phyloP scores from a whole-genome alignment of 2,888 invertebrate genomes.

The Diabrotica balteata region DNA sequence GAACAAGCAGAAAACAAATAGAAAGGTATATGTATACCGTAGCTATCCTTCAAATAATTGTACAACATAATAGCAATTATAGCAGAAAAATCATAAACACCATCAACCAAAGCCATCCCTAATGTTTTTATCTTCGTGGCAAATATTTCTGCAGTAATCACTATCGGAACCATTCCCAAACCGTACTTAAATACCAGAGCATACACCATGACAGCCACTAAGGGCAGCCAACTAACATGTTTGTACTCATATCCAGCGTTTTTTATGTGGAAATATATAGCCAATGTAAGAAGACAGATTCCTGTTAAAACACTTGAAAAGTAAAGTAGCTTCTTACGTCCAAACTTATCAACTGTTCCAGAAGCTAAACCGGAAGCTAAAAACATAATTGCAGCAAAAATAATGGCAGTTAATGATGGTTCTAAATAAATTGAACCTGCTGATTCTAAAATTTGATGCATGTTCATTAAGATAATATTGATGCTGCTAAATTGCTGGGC shows the following conservation, averaged over 20 bases:
- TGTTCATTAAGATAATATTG: slow-evolving; percentile 55
- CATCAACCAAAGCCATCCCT: slow-evolving; percentile 47
- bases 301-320: slow-evolving; percentile 51
- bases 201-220: slow-evolving; percentile 51
- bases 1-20: slow-evolving; percentile 41
- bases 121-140: slow-evolving; percentile 55
- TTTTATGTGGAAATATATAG: slow-evolving; percentile 52
- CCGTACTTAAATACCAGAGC: slow-evolving; percentile 53
- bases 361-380: slow-evolving; percentile 49
- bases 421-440: slow-evolving; percentile 49
- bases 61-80: slow-evolving; percentile 43
- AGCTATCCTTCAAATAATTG: slow-evolving; percentile 35
- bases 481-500: slow-evolving; percentile 56
- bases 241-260: slow-evolving; percentile 43
- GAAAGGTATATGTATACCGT: slow-evolving; percentile 45
- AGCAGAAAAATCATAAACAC: slow-evolving; percentile 41
- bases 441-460: slow-evolving; percentile 53
- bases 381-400: slow-evolving; percentile 53
- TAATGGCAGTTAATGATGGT: slow-evolving; percentile 49
- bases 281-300: slow-evolving; percentile 47
- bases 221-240: slow-evolving; percentile 51
- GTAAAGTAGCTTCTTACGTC: slow-evolving; percentile 50
- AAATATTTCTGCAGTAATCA: slow-evolving; percentile 56
- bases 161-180: slow-evolving; percentile 55
- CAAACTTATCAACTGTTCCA: slow-evolving; percentile 51